Evolutionary conservation across 2,888 invertebrate species (phyloP).

Genomic region (Chloroclystis v-ata): DNA sequence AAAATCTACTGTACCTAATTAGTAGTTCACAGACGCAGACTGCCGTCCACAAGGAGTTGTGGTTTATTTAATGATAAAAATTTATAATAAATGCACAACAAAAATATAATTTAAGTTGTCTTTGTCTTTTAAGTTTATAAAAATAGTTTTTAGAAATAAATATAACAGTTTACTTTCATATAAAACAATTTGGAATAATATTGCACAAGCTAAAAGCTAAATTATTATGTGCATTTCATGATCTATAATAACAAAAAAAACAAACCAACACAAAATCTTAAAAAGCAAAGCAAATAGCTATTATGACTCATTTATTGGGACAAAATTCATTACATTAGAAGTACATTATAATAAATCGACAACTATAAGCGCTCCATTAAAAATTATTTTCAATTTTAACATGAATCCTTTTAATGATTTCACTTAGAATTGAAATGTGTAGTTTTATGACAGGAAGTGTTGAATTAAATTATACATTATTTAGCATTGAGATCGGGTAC

Average conservation of each 20-base stretch:
- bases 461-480: constrained; percentile 24
- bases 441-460: constrained; percentile 21
- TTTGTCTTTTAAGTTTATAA: constrained; percentile 74
- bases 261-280: constrained; percentile 68
- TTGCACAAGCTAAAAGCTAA: constrained; percentile 76
- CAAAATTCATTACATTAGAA: constrained; percentile 37
- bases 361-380: constrained; percentile 30
- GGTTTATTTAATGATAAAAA: constrained; percentile 60
- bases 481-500: constrained; percentile 33
- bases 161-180: constrained; percentile 59
- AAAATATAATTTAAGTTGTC: constrained; percentile 74
- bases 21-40: constrained; percentile 63
- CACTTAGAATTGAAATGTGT: constrained; percentile 21
- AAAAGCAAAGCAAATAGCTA: constrained; percentile 46
- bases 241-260: constrained; percentile 61
- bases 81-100: constrained; percentile 77
- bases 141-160: constrained; percentile 75
- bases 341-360: constrained; percentile 23
- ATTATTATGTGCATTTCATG: constrained; percentile 60
- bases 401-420: constrained; percentile 3
- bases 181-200: constrained; percentile 73
- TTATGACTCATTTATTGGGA: constrained; percentile 54
- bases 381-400: constrained; percentile 23
- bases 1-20: constrained; percentile 57
- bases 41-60: constrained; percentile 72